Base-by-base conservation (phyloP, 2,797 vertebrate genomes). In the Selene dorsalis region DNA sequence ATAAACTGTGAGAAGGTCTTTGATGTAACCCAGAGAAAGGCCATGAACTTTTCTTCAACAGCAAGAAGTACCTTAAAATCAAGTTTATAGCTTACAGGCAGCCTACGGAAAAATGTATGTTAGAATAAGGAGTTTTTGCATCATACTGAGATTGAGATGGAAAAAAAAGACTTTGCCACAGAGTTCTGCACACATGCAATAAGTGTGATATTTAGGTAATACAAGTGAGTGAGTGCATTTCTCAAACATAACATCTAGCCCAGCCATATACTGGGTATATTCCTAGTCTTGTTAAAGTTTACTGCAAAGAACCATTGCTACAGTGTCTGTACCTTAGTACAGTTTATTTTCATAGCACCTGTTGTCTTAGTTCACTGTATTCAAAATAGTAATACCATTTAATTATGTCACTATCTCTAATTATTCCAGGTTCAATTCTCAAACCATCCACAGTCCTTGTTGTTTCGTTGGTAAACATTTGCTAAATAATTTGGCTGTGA, bases 1-100 rank as follows among this genome's bases (percentile, higher is more conserved):
- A 77, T 6, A 69, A 43, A 50, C 43, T 69, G 41, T 26, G 50
- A 65, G 13, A 9, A 35, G 50, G 38, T 72, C 57, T 63, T 9
- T 28, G 18, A 77, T 72, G 22, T 48, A 32, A 79, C 58, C 18
- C 43, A 53, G 32, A 78, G 22, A 68, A 69, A 69, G 70, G 53
- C 45, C 3, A 0, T 66, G 35, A 62, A 57, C 41, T 74, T 52
- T 13, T 58, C 9, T 47, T 26, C 43, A 69, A 38, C 22, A 28
- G 20, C 22, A 43, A 67, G 57, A 66, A 63, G 20, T 3, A 8
- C 4, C 17, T 69, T 39, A 6, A 66, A 66, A 62, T 60, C 12
- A 16, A 67, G 28, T 60, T 59, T 0, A 35, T 4, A 30, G 26
- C 39, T 60, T 45, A 39, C 1, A 63, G 22, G 69, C 16, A 66